Evolutionary conservation across 2,888 invertebrate species (phyloP).

Genomic region (Seira ritae): DNA sequence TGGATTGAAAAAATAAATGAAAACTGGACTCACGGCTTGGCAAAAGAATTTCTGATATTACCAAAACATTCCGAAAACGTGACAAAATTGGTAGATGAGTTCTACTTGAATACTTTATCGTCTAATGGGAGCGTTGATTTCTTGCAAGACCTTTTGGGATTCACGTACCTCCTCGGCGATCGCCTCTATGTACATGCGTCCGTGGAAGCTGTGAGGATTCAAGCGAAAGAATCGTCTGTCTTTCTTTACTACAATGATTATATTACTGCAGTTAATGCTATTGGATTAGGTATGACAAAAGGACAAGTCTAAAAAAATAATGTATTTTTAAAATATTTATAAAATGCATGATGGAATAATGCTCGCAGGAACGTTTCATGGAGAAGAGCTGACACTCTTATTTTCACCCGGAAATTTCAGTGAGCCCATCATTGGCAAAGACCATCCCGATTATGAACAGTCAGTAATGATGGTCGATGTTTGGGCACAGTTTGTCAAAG

Average conservation of each 20-base stretch:
- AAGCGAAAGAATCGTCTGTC: slow-evolving; percentile 22
- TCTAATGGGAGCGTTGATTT: slow-evolving; percentile 32
- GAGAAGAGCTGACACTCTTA: slow-evolving; percentile 36
- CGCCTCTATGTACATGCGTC: slow-evolving; percentile 42
- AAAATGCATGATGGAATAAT: no score
- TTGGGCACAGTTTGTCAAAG: slow-evolving; percentile 36
- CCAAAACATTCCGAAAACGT: background rate
- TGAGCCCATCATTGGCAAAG: slow-evolving; percentile 38
- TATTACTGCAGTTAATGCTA: background rate
- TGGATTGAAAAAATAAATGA: slow-evolving; percentile 33
- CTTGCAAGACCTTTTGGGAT: slow-evolving; percentile 23
- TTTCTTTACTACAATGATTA: slow-evolving; percentile 48
- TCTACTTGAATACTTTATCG: slow-evolving; percentile 20
- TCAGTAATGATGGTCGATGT: slow-evolving; percentile 37
- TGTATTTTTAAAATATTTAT: no score
- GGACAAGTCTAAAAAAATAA: no score
- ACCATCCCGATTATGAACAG: slow-evolving; percentile 48
- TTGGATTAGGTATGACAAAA: slow-evolving; percentile 25
- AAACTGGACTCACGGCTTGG: slow-evolving; percentile 29
- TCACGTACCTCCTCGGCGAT: slow-evolving; percentile 37
- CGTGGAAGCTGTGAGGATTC: slow-evolving; percentile 32
- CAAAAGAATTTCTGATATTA: slow-evolving; percentile 26
- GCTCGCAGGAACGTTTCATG: slow-evolving; percentile 24
- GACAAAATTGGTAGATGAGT: slow-evolving; percentile 3
- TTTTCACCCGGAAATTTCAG: slow-evolving; percentile 41